Percentiles rank a stretch among this genome's conserved stretches.
Conservation (phyloP, 2,113 vertebrate species). For the Neogobius melanostomus region DNA sequence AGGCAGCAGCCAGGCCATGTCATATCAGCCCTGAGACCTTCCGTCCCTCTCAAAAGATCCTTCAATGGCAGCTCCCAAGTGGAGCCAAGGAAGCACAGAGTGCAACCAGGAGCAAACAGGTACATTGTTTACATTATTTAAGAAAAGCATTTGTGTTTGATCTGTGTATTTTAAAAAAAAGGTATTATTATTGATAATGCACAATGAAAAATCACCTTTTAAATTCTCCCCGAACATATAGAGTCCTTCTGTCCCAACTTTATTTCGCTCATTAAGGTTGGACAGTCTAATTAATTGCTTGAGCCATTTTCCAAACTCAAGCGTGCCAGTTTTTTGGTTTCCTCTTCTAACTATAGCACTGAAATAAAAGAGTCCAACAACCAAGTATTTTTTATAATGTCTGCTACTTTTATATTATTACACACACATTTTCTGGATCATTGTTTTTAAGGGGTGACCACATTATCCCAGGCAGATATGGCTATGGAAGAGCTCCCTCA, state of each 20-base stretch:
- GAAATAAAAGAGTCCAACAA: too few relatives aligned
- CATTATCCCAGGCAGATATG: conserved; percentile 87
- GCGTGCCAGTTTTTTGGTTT: too few relatives aligned
- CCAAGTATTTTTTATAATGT: neutral
- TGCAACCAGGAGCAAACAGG: conserved; percentile 77
- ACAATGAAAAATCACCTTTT: too few relatives aligned
- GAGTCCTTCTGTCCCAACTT: too few relatives aligned
- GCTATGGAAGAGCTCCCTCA: conserved; percentile 86
- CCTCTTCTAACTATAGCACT: too few relatives aligned
- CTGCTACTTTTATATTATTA: conserved; percentile 8
- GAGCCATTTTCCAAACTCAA: too few relatives aligned
- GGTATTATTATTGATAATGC: neutral
- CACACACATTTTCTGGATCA: conserved; percentile 4
- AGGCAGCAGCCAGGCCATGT: conserved; percentile 62
- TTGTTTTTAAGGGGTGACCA: conserved; percentile 75
- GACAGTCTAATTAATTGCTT: too few relatives aligned
- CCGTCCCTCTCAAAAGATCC: conserved; percentile 72
- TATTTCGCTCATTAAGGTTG: too few relatives aligned
- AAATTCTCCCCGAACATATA: too few relatives aligned
- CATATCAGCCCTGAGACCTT: conserved; percentile 83
- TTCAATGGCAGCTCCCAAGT: conserved; percentile 33
- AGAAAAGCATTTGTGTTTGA: too few relatives aligned
- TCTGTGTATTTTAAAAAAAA: neutral
- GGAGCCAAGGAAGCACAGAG: conserved; percentile 41
- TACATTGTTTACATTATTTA: conserved; percentile 33